Evolutionary conservation across 2,888 invertebrate species (phyloP), one percentile per base, ranked within the genome.

Genomic region (Rotaria macrura): DNA sequence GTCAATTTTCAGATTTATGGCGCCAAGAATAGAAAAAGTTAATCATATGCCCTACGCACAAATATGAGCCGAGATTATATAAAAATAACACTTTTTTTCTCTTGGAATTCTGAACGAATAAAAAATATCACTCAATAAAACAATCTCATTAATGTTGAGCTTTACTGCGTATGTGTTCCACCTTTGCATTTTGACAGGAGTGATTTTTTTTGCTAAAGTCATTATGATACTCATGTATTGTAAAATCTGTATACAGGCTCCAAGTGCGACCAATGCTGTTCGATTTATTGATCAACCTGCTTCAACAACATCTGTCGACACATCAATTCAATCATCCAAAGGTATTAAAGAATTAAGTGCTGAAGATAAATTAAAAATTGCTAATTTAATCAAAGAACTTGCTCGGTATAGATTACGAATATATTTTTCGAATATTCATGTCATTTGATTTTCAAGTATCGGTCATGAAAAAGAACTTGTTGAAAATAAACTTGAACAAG

Each of bases 331-430:
- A 65, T 65, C 65, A 0, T 65, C 65, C 0, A 29, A 29, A 65
- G 65, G 65, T 34, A 17, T 79, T 6, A 79, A 79, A 79, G 79
- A 79, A 79, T 43, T 79, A n/a, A 79, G 79, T 79, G 12, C 43
- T 10, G 79, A 79, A 79, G 79, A 79, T 79, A 79, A 79, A 79
- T 79, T 79, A 43, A 79, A 79, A 79, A 79, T 79, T n/a, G 79
- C 79, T 14, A 79, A 79, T 43, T 43, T 79, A 43, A 79, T 79
- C 4, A 79, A 79, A 79, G 79, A 79, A 79, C n/a, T 79, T 38
- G 79, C 79, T 20, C 65, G 65, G 65, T 79, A 79, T 4, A n/a
- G 20, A 12, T 34, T 25, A 23, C 38, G 6, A 4, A 38, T 38
- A n/a, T 25, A 23, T 79, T 79, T 43, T 79, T 12, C 6, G 14